phyloP scores from a whole-genome alignment of 2,888 invertebrate genomes.

The Tetragonula carbonaria region DNA sequence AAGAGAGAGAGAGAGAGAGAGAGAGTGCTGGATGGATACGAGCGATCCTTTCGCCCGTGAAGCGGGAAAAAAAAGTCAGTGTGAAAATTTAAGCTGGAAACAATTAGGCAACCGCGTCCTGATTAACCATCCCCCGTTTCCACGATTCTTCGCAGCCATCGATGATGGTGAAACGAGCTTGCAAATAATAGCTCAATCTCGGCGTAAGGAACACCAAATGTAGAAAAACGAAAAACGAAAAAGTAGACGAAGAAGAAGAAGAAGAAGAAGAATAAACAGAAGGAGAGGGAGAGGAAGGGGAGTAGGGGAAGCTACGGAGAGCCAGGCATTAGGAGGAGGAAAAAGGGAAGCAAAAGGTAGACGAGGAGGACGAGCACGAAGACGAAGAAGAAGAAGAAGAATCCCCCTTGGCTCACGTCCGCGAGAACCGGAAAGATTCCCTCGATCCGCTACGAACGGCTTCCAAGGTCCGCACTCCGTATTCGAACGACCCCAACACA shows the following conservation, averaged over 20 bases:
- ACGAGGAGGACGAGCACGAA: constrained; percentile 56
- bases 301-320: constrained; percentile 5
- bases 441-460: constrained; percentile 83
- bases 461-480: constrained; percentile 79
- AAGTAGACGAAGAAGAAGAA: constrained; percentile 24
- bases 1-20: background rate
- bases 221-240: constrained; percentile 16
- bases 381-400: constrained; percentile 60
- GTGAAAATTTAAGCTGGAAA: background rate
- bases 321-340: constrained; percentile 27
- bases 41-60: background rate
- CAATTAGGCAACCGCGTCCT: constrained; percentile 6
- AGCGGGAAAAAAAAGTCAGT: too few species aligned
- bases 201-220: constrained; percentile 15
- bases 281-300: background rate
- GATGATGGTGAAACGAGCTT: background rate
- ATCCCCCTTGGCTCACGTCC: constrained; percentile 73
- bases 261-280: constrained; percentile 23
- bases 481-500: constrained; percentile 63
- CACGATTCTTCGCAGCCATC: background rate
- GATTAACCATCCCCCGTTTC: background rate
- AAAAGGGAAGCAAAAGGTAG: constrained; percentile 39
- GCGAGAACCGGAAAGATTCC: constrained; percentile 83
- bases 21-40: background rate
- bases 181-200: constrained; percentile 3